Evolutionary conservation across 2,113 vertebrate genomes (phyloP).

Genomic region (Nothoprocta perdicaria): DNA sequence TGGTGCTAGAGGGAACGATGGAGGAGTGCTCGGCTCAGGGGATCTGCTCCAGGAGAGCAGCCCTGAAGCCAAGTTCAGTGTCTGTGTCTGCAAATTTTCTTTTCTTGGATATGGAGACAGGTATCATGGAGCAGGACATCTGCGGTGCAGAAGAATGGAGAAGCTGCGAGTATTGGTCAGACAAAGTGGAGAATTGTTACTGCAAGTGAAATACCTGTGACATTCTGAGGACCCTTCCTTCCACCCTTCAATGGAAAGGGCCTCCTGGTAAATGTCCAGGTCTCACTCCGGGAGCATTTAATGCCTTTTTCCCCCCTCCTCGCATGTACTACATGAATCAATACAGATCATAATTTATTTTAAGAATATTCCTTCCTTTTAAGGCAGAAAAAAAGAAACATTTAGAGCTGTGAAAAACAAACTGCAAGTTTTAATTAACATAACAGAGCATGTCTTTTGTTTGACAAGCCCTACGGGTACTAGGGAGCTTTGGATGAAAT

Average conservation of each 20-base stretch:
- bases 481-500: not conserved
- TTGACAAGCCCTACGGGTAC: not conserved
- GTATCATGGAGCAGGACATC: rapidly evolving
- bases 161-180: not conserved
- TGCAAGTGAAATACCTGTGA: not conserved
- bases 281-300: not conserved
- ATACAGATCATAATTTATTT: not conserved
- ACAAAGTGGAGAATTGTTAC: not conserved
- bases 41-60: not conserved
- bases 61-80: not conserved
- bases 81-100: not conserved
- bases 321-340: not conserved
- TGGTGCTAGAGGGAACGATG: not conserved
- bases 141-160: not conserved
- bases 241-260: not conserved
- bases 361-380: not conserved
- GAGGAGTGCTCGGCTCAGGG: not conserved
- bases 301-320: not conserved
- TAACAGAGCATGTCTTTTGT: not conserved
- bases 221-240: not conserved
- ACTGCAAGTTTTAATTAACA: not conserved
- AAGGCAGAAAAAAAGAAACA: not conserved
- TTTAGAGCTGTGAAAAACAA: not conserved
- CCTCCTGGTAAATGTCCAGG: not conserved
- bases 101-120: not conserved